A percentile compares a stretch with the other conserved stretches of the same genome.
Conservation (phyloP, 1,140 invertebrate species). For the Bombus confusus region DNA sequence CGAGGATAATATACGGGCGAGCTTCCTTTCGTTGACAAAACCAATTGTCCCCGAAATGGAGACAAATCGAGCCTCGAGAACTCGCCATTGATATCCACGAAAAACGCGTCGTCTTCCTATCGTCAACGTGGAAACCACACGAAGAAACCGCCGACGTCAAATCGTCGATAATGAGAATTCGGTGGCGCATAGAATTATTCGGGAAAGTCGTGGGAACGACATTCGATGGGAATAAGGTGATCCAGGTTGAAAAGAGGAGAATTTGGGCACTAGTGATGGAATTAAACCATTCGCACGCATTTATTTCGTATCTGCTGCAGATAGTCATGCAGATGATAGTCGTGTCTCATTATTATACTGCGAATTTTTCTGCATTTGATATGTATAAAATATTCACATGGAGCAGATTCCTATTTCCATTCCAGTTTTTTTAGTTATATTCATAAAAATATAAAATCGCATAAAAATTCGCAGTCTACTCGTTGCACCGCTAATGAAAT, state of each 20-base stretch:
- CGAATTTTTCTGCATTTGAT: too few species aligned
- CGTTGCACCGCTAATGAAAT: too few species aligned
- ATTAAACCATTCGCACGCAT: not conserved
- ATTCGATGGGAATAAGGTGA: not conserved
- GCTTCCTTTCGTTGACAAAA: not conserved
- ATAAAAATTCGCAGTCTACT: too few species aligned
- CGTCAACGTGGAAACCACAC: not conserved
- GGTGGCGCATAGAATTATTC: constrained; percentile 30
- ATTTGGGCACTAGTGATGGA: not conserved
- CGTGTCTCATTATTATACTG: too few species aligned
- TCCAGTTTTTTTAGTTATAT: too few species aligned
- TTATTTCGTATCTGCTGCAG: not conserved
- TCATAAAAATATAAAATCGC: too few species aligned
- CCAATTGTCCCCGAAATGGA: constrained; percentile 19
- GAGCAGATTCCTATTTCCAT: too few species aligned
- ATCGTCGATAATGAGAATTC: constrained; percentile 61
- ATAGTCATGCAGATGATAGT: too few species aligned
- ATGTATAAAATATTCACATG: too few species aligned
- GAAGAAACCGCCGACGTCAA: not conserved
- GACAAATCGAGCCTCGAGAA: not conserved
- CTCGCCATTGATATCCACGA: not conserved
- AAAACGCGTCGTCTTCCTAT: not conserved
- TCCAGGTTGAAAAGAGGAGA: not conserved
- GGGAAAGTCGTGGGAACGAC: not conserved
- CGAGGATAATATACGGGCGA: not conserved